These are phyloP conservation scores for Pseudobourletiella spinata DNA, from an alignment of 1,140 invertebrate species.

Conservation along the genomic window DNA sequence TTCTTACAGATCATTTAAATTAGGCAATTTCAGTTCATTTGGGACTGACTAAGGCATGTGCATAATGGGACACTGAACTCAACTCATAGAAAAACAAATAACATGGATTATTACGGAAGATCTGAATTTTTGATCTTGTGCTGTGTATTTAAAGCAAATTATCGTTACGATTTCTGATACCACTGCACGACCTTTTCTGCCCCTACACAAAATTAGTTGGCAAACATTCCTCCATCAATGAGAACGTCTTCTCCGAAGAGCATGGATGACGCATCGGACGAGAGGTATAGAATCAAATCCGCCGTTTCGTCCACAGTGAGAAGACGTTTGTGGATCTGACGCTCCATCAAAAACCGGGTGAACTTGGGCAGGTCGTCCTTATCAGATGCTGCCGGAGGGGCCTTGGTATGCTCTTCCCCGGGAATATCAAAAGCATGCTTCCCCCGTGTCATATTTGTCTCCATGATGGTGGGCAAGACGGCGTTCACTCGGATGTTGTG, in stretches of 20 bases:
- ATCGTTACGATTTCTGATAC: too few species aligned
- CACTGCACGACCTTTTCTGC: too few species aligned
- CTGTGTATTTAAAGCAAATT: too few species aligned
- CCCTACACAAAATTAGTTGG: too few species aligned
- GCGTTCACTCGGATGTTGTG: slow-evolving; percentile 42
- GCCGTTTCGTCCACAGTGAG: background rate
- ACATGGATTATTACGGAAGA: too few species aligned
- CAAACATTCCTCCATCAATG: background rate
- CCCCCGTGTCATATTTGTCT: background rate
- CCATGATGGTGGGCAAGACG: slow-evolving; percentile 6
- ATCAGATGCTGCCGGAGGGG: background rate
- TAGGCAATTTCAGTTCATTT: too few species aligned
- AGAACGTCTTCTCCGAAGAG: background rate
- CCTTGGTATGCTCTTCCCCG: background rate
- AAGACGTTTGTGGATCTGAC: background rate
- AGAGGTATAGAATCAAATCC: background rate
- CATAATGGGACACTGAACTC: too few species aligned
- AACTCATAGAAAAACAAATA: too few species aligned
- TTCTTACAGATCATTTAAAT: too few species aligned
- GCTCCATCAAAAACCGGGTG: background rate
- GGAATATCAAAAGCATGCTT: background rate
- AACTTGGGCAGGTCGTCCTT: background rate
- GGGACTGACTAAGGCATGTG: too few species aligned
- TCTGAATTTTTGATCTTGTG: too few species aligned
- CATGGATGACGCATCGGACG: background rate